Evolutionary conservation across 2,797 vertebrate genomes (phyloP).

Genomic region (Phataginus tricuspis): DNA sequence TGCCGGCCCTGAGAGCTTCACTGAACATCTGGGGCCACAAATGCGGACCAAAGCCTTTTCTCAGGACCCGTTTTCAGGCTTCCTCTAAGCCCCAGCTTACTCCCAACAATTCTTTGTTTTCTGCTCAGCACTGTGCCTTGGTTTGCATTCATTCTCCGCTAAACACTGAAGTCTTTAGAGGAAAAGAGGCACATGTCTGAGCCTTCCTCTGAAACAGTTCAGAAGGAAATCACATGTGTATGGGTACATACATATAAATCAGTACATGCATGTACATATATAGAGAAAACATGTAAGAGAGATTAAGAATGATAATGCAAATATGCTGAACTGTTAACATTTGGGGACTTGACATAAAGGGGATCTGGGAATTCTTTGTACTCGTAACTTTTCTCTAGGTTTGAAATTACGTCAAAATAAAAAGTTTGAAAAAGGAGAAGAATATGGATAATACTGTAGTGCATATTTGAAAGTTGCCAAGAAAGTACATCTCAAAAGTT

Average conservation of each 20-base stretch:
- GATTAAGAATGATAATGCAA: accelerated
- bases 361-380: neutral
- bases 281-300: neutral
- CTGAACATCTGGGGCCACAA: neutral
- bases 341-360: accelerated
- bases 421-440: neutral
- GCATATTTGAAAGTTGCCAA: neutral
- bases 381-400: neutral
- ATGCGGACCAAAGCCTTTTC: neutral
- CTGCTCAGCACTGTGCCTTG: neutral
- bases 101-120: neutral
- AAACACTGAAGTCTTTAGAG: neutral
- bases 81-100: neutral
- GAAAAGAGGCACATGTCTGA: neutral
- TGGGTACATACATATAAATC: neutral
- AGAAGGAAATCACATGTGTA: neutral
- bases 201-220: neutral
- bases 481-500: neutral
- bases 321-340: neutral
- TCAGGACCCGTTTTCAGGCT: neutral
- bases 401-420: neutral
- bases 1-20: neutral
- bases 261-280: too few species aligned
- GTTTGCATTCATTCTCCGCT: neutral
- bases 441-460: neutral